Base-by-base conservation (phyloP, 2,113 vertebrate species). In the Colinus virginianus region DNA sequence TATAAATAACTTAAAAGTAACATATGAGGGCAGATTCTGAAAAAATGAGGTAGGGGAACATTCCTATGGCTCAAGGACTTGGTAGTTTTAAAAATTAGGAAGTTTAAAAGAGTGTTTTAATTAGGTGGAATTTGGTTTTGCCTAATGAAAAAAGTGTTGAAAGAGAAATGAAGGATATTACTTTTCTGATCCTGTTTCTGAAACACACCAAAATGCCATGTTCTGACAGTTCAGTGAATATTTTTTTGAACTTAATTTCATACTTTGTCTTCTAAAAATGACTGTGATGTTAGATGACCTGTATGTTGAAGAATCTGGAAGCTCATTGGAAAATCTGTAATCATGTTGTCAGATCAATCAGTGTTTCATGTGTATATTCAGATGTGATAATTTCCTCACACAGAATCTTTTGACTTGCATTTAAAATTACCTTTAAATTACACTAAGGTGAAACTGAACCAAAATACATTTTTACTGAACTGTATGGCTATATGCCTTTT, bases 1-100 rank as follows among this genome's bases (percentile, higher is more conserved):
- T 96, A 97, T 90, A 96, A 97, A 94, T 96, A 97, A 97, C 92
- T 94, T 97, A 93, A 93, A 97, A 95, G 87, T 91, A 96, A 97
- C 84, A 38, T 78, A 93, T 70, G 93, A 97, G 77, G 93, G 91
- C 78, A 95, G 61, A 80, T 32, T 85, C 90, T 96, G 84, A 9
- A 53, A 28, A 86, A 94, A 91, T 71, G 38, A 82, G 61, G 43
- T 69, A 63, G 62, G 42, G 77, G 53, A 78, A 78, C 21, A 36
- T 85, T 93, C 32, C 40, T 94, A 32, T 79, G 79, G 66, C 86
- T 97, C 80, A 96, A 97, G 94, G 82, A 96, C 95, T 97, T 88
- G 67, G 72, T 87, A 93, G 94, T 96, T 97, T 92, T 94, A 97
- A 95, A 90, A 96, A 97, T 97, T 96, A 95, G 82, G 58, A 95